Conservation (phyloP, 2,797 vertebrate species). For the Pristis pectinata region DNA sequence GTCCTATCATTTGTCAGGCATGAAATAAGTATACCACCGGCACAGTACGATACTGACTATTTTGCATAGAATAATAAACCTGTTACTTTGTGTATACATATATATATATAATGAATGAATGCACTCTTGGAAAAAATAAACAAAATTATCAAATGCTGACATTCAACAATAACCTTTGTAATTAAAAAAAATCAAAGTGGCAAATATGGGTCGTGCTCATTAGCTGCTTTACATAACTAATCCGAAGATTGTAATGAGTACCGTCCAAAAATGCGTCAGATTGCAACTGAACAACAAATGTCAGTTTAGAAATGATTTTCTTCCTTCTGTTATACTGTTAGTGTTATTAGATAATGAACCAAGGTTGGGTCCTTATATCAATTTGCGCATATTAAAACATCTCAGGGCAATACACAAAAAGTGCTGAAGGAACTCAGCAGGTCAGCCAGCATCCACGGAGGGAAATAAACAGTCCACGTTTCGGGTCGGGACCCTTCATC, state of each 20-base stretch:
- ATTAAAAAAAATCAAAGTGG: neutral
- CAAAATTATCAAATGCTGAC: neutral
- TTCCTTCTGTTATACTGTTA: neutral
- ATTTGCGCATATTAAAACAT: neutral
- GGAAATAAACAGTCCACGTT: too few relatives aligned
- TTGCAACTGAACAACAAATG: neutral
- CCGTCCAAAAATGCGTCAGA: neutral
- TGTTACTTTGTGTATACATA: neutral
- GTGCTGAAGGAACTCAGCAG: too few relatives aligned
- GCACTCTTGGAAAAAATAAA: neutral
- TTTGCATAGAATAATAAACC: neutral
- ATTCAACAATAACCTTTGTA: neutral
- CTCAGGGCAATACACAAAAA: neutral
- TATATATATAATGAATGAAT: neutral
- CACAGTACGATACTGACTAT: neutral
- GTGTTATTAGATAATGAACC: neutral
- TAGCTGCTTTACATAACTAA: neutral
- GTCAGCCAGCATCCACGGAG: too few relatives aligned
- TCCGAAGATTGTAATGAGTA: neutral
- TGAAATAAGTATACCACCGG: neutral
- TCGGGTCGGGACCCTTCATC: too few relatives aligned
- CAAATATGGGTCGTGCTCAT: neutral
- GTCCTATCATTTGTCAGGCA: neutral
- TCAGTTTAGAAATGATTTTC: neutral
- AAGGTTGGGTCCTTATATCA: neutral